Conservation (phyloP, 2,888 invertebrate species). For the Bedellia somnulentella region DNA sequence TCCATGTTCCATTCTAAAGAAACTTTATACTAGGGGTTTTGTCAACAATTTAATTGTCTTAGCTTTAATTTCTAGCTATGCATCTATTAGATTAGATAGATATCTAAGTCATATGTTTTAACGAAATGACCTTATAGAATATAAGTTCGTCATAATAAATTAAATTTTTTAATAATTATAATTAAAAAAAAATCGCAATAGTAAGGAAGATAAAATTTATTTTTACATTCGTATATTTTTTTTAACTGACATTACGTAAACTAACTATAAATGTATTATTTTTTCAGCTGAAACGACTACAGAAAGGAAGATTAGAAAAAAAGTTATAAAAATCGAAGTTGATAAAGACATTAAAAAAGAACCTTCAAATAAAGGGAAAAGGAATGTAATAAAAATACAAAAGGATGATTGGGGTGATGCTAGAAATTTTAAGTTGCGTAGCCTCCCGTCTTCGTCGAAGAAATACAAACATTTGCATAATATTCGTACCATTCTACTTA, state of each 20-base stretch:
- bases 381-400: slow-evolving; percentile 17
- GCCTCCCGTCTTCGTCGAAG: slow-evolving; percentile 21
- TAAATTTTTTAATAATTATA: neutral
- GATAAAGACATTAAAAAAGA: neutral
- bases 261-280: neutral
- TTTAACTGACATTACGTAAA: neutral
- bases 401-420: slow-evolving; percentile 18
- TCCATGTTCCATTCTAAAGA: too few species aligned
- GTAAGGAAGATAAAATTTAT: neutral
- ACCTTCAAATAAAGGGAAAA: slow-evolving; percentile 14
- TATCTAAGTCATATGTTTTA: too few species aligned
- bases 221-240: neutral
- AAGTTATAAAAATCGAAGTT: neutral
- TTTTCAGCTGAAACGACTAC: neutral
- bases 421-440: slow-evolving; percentile 17
- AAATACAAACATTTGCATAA: slow-evolving; percentile 53
- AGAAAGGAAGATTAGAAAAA: neutral
- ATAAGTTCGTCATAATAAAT: too few species aligned
- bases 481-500: slow-evolving; percentile 34
- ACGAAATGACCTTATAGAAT: too few species aligned
- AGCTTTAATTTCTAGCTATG: too few species aligned
- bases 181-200: neutral
- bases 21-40: too few species aligned
- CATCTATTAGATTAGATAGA: too few species aligned
- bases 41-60: too few species aligned